Evolutionary conservation across 2,113 vertebrate genomes (phyloP).

Genomic region (Pogonocichla stellata): DNA sequence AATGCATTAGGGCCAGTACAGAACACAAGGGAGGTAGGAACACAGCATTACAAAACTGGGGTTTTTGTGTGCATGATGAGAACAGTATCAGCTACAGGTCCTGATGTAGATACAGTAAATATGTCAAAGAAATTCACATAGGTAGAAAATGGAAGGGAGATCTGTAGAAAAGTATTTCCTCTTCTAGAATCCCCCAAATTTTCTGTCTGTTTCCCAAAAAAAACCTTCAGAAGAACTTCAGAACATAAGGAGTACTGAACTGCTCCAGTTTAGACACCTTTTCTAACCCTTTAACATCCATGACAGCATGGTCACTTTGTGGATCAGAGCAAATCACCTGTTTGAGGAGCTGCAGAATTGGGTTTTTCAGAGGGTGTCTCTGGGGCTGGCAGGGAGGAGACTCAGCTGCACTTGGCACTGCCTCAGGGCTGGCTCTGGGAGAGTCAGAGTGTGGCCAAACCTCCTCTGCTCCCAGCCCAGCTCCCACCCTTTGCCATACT

Average conservation of each 20-base stretch:
- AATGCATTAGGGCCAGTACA: not conserved
- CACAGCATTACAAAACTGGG: not conserved
- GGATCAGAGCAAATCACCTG: not conserved
- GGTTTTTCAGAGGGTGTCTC: not conserved
- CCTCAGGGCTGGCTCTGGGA: not conserved
- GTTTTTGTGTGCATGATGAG: not conserved
- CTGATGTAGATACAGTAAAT: not conserved
- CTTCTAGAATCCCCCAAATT: not conserved
- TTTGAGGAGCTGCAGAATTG: accelerated
- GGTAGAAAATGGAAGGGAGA: not conserved
- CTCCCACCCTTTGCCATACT: not conserved
- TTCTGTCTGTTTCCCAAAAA: not conserved
- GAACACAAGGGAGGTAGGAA: not conserved
- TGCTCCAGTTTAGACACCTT: not conserved
- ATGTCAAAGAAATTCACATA: not conserved
- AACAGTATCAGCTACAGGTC: not conserved
- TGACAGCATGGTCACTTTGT: not conserved
- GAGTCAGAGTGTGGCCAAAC: accelerated
- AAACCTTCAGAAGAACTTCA: not conserved
- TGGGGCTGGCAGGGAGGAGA: not conserved
- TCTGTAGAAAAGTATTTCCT: not conserved
- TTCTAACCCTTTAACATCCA: not conserved
- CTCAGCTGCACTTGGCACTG: not conserved
- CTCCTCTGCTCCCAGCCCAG: not conserved
- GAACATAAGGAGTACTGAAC: not conserved